Evolutionary conservation across 2,113 vertebrate genomes (phyloP).

Genomic region (Neogale vison): DNA sequence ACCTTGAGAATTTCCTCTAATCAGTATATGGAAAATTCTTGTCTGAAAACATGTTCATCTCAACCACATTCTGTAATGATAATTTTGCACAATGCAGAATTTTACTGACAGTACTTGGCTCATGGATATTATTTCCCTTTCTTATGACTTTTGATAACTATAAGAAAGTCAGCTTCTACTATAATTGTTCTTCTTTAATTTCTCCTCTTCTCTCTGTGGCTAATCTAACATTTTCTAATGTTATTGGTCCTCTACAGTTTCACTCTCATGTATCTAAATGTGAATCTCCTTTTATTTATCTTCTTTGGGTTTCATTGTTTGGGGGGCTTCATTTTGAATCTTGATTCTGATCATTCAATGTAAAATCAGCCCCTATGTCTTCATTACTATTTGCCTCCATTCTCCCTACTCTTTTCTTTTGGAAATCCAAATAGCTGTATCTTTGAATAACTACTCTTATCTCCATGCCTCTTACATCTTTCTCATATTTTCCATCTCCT

Average conservation of each 20-base stretch:
- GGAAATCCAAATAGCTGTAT: background rate
- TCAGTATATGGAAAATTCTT: background rate
- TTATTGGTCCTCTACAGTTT: background rate
- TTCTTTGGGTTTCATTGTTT: background rate
- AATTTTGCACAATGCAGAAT: background rate
- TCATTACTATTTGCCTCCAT: background rate
- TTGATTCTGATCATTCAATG: background rate
- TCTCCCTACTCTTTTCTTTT: background rate
- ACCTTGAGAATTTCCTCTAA: background rate
- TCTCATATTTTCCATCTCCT: background rate
- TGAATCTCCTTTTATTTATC: background rate
- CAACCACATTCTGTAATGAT: background rate
- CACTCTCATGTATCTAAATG: background rate
- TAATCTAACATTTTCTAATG: background rate
- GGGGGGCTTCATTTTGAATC: background rate
- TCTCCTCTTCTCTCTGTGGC: background rate
- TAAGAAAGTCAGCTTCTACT: background rate
- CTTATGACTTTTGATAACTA: background rate
- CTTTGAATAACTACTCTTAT: background rate
- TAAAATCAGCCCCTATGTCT: background rate
- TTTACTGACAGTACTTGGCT: background rate
- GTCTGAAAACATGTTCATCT: background rate
- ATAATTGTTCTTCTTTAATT: background rate
- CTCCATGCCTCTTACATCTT: background rate
- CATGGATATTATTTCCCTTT: background rate